A percentile compares a stretch with the other conserved stretches of the same genome.
These are phyloP conservation scores for Xenopus tropicalis DNA, from an alignment of 2,113 vertebrate genomes.

Conservation along the genomic window UCB_Xtro_10.0 CM004449.2:54393501-54394000, in stretches of 20 bases:
- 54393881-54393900: too few relatives aligned
- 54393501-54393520: constrained; percentile 38
- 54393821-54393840: too few relatives aligned
- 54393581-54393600: constrained; percentile 38
- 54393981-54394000: too few relatives aligned
- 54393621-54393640: constrained; percentile 42
- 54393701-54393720: background rate
- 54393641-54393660: constrained; percentile 40
- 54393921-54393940: too few relatives aligned
- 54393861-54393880: too few relatives aligned
- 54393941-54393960: too few relatives aligned
- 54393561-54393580: constrained; percentile 21
- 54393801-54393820: too few relatives aligned
- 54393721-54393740: background rate
- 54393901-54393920: too few relatives aligned
- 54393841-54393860: too few relatives aligned
- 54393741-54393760: background rate
- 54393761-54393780: background rate
- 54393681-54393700: constrained; percentile 7
- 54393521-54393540: constrained; percentile 39
- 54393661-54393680: constrained; percentile 10
- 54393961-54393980: too few relatives aligned
- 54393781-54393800: too few relatives aligned
- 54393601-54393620: constrained; percentile 40
- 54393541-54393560: constrained; percentile 28